Evolutionary conservation across 2,113 vertebrate species (phyloP).

Genomic region (Nannobrachium achirus): DNA sequence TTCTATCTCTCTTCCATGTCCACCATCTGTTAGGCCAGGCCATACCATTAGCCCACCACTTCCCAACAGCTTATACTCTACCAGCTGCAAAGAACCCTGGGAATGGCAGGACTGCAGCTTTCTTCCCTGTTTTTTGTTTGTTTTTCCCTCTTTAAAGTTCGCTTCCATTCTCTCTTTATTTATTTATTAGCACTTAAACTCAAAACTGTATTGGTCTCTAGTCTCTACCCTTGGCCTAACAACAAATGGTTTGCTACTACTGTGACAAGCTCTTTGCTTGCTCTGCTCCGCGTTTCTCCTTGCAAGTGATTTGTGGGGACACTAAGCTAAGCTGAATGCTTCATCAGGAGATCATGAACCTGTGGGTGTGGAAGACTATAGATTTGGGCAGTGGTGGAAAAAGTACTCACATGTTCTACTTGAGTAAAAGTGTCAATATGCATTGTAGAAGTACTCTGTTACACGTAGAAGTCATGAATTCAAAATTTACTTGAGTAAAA

Average conservation of each 20-base stretch:
- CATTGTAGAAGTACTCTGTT: too few relatives aligned
- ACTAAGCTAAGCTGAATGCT: too few relatives aligned
- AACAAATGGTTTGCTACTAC: constrained; percentile 1
- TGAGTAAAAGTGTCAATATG: too few relatives aligned
- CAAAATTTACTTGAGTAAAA: too few relatives aligned
- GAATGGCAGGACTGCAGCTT: constrained; percentile 21
- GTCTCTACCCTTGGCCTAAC: constrained; percentile 14
- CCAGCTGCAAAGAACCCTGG: constrained; percentile 43
- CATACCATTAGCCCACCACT: constrained; percentile 41
- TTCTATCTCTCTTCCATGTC: constrained; percentile 22
- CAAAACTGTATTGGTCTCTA: not conserved
- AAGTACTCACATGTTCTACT: too few relatives aligned
- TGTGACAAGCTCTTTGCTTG: constrained; percentile 7
- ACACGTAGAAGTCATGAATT: too few relatives aligned
- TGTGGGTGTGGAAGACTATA: too few relatives aligned
- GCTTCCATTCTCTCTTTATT: not conserved
- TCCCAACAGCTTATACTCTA: constrained; percentile 45
- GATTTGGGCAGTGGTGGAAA: too few relatives aligned
- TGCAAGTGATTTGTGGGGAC: constrained; percentile 35
- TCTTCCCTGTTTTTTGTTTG: too few relatives aligned
- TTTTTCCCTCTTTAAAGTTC: too few relatives aligned
- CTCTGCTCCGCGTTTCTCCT: constrained; percentile 30
- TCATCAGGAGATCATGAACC: too few relatives aligned
- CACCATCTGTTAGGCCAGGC: constrained; percentile 50
- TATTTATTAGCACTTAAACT: not conserved